Evolutionary conservation across 2,888 invertebrate species (phyloP), one percentile per base, ranked within the genome.

Genomic region (Ferdinandea cuprea): DNA sequence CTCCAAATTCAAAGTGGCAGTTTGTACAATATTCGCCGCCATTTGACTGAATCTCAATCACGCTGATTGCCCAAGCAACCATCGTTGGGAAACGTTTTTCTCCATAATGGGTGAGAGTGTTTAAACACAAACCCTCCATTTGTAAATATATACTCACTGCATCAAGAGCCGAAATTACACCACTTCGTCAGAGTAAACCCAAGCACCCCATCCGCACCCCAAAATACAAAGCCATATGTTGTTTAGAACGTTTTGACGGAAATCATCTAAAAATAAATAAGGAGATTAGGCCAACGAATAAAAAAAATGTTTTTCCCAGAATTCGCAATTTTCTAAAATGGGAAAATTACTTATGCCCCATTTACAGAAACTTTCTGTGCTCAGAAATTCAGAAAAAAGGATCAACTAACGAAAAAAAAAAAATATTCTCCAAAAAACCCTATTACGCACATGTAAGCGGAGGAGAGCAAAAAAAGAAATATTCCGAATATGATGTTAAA

Each of bases 281-380:
- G 44, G 35, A 35, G 28, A 42, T 13, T 42, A 74, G 28, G 61
- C 30, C 13, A 21, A 17, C 42, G 54, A n/a, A 28, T 59, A 63
- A 71, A 72, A 71, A 58, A 40, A 52, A 50, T 40, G 56, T 44
- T 59, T 56, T 56, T 56, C 32, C 8, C 74, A 68, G 61, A 80
- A 79, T 80, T 81, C 50, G 71, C 78, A 83, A 83, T 83, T 83
- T 83, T 73, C 54, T 83, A 78, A 78, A 83, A 78, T 73, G 78
- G 72, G 44, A 68, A 83, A 68, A 83, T 83, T 83, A 83, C 78
- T 78, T 78, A 78, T 73, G 73, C 83, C 61, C 68, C 83, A 83
- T 83, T 83, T 83, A 63, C 61, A 25, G 19, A 78, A 83, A 83
- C 72, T 78, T 78, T 83, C 35, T 71, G 30, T 65, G 71, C 35